Base-by-base conservation (phyloP, 2,888 invertebrate genomes). In the Machimus rusticus region DNA sequence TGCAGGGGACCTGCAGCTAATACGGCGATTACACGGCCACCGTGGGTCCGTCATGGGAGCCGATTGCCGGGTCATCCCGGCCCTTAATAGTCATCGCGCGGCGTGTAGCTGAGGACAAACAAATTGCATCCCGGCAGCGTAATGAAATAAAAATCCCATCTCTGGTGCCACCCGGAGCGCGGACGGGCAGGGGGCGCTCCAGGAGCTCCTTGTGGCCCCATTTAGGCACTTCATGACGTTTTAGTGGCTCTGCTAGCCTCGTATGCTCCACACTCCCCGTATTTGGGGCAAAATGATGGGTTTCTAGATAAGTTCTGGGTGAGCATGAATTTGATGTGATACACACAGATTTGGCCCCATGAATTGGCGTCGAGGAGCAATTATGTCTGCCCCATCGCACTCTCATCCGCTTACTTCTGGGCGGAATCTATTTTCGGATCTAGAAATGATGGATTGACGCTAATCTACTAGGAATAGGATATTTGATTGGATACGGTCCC, bases 391-490 rank as follows among this genome's bases (percentile, higher is more conserved):
- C 86, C 34, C 55, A 55, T 34, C 51, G 76, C 77, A 19, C 55
- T 43, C 43, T 39, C 37, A 86, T 77, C 34, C 55, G 37, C 34
- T 51, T 55, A 77, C 43, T 85, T 74, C 43, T 43, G 43, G n/a
- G 39, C 1, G 23, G 85, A 57, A 85, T 85, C 85, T 46, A 74
- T 74, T 74, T 85, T 74, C 85, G 74, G 37, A 46, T 51, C 55
- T 51, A 66, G 57, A 87, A 74, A 87, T 87, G 87, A 87, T 87
- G 87, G 66, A 87, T 87, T 87, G 79, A 74, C 87, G 87, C 31
- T 87, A 87, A 87, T 87, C 87, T 87, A 87, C 74, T 46, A 79
- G 87, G 74, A 87, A 87, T 87, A 31, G 87, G 87, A 87, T 81
- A 87, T 87, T 87, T 87, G 87, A 87, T 87, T 87, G 87, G 87